These are phyloP conservation scores for Anomalospiza imberbis DNA, from an alignment of 2,797 vertebrate species.

Conservation along the genomic window DNA sequence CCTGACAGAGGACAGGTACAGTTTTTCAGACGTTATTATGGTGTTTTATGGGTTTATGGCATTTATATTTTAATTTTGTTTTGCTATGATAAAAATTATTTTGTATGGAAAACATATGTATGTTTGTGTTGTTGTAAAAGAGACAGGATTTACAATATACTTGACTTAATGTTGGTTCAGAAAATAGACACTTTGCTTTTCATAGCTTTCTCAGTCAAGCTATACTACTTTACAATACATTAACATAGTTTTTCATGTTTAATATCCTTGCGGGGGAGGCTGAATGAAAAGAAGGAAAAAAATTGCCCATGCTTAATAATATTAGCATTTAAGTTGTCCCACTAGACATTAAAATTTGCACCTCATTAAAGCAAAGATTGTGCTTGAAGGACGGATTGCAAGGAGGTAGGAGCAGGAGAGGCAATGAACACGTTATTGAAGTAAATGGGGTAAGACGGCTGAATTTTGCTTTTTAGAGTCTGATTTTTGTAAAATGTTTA, in stretches of 20 bases:
- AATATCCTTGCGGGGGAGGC: constrained; percentile 17
- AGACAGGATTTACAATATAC: neutral
- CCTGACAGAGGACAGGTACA: neutral
- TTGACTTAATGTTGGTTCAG: constrained; percentile 4
- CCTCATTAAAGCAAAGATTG: constrained; percentile 21
- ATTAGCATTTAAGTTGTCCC: constrained; percentile 51
- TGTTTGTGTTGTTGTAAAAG: neutral
- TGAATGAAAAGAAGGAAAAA: constrained; percentile 50
- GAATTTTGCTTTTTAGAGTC: neutral
- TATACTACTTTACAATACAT: constrained; percentile 20
- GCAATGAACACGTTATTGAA: neutral
- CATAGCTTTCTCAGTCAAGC: neutral
- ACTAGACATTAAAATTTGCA: constrained; percentile 38
- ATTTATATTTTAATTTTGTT: neutral
- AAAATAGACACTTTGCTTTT: constrained; percentile 7
- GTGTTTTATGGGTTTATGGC: neutral
- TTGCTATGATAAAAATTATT: neutral
- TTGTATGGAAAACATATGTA: neutral
- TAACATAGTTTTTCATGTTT: constrained; percentile 49
- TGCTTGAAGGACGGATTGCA: constrained; percentile 20
- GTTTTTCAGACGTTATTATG: neutral
- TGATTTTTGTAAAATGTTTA: neutral
- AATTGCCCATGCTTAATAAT: constrained; percentile 35
- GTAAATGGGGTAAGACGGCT: neutral
- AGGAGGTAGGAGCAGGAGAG: neutral